These are phyloP conservation scores for Limnephilus auricula DNA, from an alignment of 2,888 invertebrate genomes.

Conservation along the genomic window DNA sequence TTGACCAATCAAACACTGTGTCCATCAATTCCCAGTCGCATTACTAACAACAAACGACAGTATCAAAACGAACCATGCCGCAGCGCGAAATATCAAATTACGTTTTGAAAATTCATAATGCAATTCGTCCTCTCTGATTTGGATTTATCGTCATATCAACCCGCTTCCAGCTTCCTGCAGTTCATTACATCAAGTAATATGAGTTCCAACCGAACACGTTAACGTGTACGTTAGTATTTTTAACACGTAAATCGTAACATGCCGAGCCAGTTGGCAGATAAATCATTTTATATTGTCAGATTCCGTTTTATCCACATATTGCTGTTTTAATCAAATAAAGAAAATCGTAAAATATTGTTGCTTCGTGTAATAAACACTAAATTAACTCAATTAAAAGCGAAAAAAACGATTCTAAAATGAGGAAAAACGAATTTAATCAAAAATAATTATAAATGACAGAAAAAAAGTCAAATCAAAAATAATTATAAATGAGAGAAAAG, in stretches of 20 bases:
- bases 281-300: background rate
- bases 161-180: background rate
- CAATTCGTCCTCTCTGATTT: constrained; percentile 25
- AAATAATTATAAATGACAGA: too few relatives aligned
- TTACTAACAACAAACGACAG: background rate
- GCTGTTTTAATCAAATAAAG: background rate
- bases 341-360: background rate
- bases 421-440: too few relatives aligned
- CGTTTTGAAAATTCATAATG: constrained; percentile 38
- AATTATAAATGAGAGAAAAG: too few relatives aligned
- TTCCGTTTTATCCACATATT: background rate
- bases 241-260: background rate
- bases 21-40: background rate
- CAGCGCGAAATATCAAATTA: constrained; percentile 32
- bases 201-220: background rate
- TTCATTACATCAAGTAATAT: background rate
- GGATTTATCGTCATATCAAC: constrained; percentile 16
- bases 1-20: background rate
- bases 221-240: background rate
- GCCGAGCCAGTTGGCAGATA: background rate
- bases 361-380: too few relatives aligned
- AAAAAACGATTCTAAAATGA: too few relatives aligned
- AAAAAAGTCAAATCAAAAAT: too few relatives aligned
- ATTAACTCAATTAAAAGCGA: too few relatives aligned
- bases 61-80: background rate